Conservation (phyloP, 2,113 vertebrate species). For the Tragelaphus imberbis region DNA sequence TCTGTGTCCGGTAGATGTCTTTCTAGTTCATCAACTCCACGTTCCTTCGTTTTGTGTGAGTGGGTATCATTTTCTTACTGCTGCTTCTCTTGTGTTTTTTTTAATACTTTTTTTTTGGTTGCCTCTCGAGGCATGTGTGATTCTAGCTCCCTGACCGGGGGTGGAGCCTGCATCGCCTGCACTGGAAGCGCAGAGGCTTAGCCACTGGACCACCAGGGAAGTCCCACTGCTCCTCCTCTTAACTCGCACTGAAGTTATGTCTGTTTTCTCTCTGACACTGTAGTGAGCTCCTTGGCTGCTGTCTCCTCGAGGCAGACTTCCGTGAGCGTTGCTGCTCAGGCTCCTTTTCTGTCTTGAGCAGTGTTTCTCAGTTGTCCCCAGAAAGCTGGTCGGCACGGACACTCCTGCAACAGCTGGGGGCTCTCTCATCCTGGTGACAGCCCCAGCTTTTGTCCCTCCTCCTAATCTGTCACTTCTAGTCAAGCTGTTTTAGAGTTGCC, state of each 20-base stretch:
- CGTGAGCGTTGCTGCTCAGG: not conserved
- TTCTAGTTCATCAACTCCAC: rapidly evolving
- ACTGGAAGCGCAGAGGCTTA: not conserved
- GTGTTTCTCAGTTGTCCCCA: not conserved
- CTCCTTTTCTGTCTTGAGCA: no score
- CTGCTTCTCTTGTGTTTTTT: not conserved
- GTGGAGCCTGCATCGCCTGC: not conserved
- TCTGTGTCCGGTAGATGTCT: not conserved
- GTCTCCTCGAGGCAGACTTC: not conserved
- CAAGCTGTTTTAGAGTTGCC: not conserved
- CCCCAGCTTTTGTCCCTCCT: not conserved
- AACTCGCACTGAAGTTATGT: rapidly evolving
- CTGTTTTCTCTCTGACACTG: no score
- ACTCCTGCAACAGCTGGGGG: not conserved
- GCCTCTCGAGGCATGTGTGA: not conserved
- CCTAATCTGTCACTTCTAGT: not conserved
- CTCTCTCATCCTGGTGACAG: not conserved
- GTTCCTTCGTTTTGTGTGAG: not conserved
- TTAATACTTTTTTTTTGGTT: not conserved
- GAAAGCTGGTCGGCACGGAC: not conserved
- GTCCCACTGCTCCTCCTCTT: not conserved
- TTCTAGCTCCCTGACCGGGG: not conserved
- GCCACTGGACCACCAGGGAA: not conserved
- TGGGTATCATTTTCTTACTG: not conserved
- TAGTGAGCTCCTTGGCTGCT: not conserved